Evolutionary conservation across 2,797 vertebrate species (phyloP), one percentile per base, ranked within the genome.

Genomic region (Trematomus bernacchii): DNA sequence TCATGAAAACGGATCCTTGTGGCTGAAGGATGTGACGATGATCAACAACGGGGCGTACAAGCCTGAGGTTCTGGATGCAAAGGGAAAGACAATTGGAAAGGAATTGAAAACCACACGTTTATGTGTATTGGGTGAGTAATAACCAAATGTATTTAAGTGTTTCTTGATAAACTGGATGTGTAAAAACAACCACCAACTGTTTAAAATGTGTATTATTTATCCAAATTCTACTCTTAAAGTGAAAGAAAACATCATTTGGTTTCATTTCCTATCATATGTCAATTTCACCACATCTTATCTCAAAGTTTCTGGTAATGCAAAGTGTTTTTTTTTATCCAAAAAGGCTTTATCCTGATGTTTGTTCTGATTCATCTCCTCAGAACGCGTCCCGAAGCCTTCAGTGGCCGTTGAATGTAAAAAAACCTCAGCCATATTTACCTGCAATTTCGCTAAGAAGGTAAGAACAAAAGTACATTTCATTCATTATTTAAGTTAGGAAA

Each of bases 21-120:
- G 0, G 6, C 71, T 89, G 21, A 71, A 0, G 1, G 69, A 64
- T 0, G 0, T 89, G 44, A 0, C 0, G 0, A 4, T 30, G 55
- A 0, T 0, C 0, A 0, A 52, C 0, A 0, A 0, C 0, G 88
- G 81, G 14, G 0, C 0, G 0, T 92, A 92, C 61, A 1, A 0
- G 0, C 0, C 58, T 0, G 8, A 52, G 2, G 10, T 77, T 42
- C 4, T 0, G 7, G 0, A 0, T 0, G 0, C 0, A 0, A 0
- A 2, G 0, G 86, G 84, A 10, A 0, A 0, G 0, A 0, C 0
- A 0, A 2, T 37, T 37, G 33, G 6, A 0, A 1, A 0, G 0
- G 0, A 0, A 0, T 0, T 0, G 0, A 2, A 23, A 0, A 2
- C 0, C 1, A n/a, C 1, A 1, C 0, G 0, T 0, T n/a, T 92